Conservation (phyloP, 2,797 vertebrate genomes). For the Diplodus sargus region DNA sequence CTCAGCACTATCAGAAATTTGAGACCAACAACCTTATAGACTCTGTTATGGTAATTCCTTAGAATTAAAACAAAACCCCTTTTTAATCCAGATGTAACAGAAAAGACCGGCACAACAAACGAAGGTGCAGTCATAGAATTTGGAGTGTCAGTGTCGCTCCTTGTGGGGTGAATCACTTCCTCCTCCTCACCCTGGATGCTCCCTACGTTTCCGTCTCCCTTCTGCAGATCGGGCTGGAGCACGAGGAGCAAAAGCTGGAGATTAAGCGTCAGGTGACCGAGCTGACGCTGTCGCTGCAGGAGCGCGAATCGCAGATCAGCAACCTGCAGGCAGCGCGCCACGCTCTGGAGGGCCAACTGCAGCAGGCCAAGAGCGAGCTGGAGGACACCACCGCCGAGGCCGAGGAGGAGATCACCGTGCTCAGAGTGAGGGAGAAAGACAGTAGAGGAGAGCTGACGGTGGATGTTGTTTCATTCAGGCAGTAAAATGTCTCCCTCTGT, state of each 20-base stretch:
- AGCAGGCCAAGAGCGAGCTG: slow-evolving; percentile 94
- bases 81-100: not conserved
- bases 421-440: slow-evolving; percentile 85
- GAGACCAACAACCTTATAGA: not conserved
- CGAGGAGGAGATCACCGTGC: slow-evolving; percentile 96
- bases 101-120: not conserved
- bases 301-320: slow-evolving; percentile 94
- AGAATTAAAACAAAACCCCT: not conserved
- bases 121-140: not conserved
- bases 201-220: slow-evolving; percentile 16
- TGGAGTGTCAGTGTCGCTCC: slow-evolving; percentile 8
- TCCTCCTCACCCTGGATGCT: not conserved
- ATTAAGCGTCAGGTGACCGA: slow-evolving; percentile 95
- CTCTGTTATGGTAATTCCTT: not conserved
- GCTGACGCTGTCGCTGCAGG: slow-evolving; percentile 93
- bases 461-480: slow-evolving; percentile 24
- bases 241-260: slow-evolving; percentile 96
- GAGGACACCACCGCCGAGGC: slow-evolving; percentile 97
- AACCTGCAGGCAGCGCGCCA: slow-evolving; percentile 91
- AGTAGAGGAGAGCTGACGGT: not conserved
- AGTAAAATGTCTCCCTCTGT: slow-evolving; percentile 48
- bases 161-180: not conserved
- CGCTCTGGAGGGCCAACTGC: slow-evolving; percentile 93
- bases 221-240: slow-evolving; percentile 91
- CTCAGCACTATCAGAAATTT: too few species aligned